Evolutionary conservation across 30 jellyfish, hydroid and myxozoan species (phyloP), one percentile per base, ranked within the genome.

Genomic region (Aurelia coerulea): DNA sequence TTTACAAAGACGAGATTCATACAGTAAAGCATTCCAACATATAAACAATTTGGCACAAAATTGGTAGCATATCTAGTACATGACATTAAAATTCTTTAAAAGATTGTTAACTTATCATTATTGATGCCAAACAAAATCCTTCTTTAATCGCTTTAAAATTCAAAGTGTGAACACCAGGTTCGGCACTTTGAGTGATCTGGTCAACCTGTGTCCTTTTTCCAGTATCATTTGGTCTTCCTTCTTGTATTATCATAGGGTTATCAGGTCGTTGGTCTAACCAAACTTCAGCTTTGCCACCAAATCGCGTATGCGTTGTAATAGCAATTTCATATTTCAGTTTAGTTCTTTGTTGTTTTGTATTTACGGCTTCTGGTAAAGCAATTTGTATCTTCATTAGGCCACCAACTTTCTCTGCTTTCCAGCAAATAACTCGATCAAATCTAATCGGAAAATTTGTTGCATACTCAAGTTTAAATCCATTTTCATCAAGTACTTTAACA

Each of bases 141-240:
- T 81, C 86, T 34, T 68, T 70, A 14, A 82, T 67, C 1, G 98
- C 86, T 11, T 74, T 88, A 10, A 95, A 53, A 68, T 90, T 89
- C 66, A 95, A 69, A 1, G 96, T 90, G 62, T 95, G 99, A 5
- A 72, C 91, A 16, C 99, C 99, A 16, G 98, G 91, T 15, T 84
- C 98, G 35, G 93, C 87, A 53, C 84, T 87, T 49, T 73, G 88
- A 1, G 99, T 82, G 17, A 95, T 76, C 39, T 74, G 74, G 78
- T 95, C 99, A 37, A 95, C 99, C 70, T 95, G 99, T 6, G 99
- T 95, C 58, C 99, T 65, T 54, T 86, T 85, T 5, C 99, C 99
- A 5, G 99, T 97, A 62, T 95, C 99, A 71, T 69, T 67, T 49
- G 91, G 93, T 11, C 98, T 80, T 13, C 99, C 99, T 82, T 95